A percentile compares a stretch with the other conserved stretches of the same genome.
These are phyloP conservation scores for Mallotus villosus DNA, from an alignment of 2,797 vertebrate genomes.

Conservation along the genomic window DNA sequence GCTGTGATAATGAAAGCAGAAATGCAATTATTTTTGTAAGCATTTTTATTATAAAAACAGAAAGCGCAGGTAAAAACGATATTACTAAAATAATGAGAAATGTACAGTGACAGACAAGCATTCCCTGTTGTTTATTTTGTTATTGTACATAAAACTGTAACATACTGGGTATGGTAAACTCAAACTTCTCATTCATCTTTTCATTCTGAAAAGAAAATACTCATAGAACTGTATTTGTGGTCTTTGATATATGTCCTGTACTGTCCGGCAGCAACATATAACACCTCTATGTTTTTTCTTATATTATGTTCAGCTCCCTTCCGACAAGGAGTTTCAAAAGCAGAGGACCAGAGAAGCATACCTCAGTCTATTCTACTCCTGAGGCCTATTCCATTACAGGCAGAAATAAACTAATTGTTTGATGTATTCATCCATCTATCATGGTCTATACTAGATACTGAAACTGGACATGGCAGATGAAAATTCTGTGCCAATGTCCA, in stretches of 20 bases:
- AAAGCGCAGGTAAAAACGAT: no score
- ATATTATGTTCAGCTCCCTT: conserved; percentile 67
- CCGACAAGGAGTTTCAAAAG: conserved; percentile 75
- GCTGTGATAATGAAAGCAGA: no score
- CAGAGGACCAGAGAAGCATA: conserved; percentile 78
- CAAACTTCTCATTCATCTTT: neutral
- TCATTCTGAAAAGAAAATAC: neutral
- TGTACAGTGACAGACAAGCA: no score
- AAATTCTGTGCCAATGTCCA: neutral
- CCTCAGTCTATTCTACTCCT: conserved; percentile 71
- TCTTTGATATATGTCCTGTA: neutral
- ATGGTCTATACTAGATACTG: neutral
- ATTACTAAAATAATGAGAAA: no score
- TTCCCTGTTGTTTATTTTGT: no score
- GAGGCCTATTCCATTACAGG: neutral
- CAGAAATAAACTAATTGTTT: neutral
- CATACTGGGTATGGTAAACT: no score
- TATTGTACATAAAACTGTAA: no score
- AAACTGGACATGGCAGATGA: neutral
- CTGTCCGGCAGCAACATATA: neutral
- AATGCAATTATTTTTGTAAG: no score
- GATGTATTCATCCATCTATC: neutral
- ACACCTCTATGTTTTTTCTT: neutral
- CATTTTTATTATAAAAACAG: no score
- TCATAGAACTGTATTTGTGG: neutral